These are phyloP conservation scores for Odobenus rosmarus DNA, from an alignment of 2,113 vertebrate species.

Conservation along the genomic window DNA sequence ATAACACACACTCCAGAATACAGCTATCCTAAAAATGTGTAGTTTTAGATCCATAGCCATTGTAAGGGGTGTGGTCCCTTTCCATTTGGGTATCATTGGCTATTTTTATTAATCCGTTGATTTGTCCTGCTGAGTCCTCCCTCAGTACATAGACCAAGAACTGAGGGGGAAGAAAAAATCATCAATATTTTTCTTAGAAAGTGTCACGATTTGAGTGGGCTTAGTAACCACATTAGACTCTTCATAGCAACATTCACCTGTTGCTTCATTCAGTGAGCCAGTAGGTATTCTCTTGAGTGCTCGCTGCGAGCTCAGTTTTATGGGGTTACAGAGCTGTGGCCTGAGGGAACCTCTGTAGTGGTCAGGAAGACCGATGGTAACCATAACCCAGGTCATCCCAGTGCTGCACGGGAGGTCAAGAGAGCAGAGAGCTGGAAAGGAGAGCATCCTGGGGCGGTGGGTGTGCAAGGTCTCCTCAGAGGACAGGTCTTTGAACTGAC, in stretches of 20 bases:
- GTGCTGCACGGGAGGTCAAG: no score
- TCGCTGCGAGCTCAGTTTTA: not conserved
- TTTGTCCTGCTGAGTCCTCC: not conserved
- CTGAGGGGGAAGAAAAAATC: not conserved
- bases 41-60: not conserved
- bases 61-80: no score
- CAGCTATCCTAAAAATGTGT: not conserved
- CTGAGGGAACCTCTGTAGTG: not conserved
- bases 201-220: not conserved
- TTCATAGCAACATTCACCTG: not conserved
- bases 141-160: not conserved
- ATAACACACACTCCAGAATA: not conserved
- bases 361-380: not conserved
- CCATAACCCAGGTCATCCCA: fast-evolving
- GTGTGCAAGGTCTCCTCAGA: no score
- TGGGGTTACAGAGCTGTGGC: not conserved
- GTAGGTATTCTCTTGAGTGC: no score
- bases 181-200: not conserved
- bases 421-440: not conserved
- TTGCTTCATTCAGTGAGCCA: not conserved
- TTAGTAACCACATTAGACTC: not conserved
- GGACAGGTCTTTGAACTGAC: not conserved
- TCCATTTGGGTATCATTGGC: not conserved
- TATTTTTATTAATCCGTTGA: not conserved
- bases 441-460: not conserved